Evolutionary conservation across 2,888 invertebrate genomes (phyloP), one percentile per base, ranked within the genome.

Genomic region (Hemicrepidius hirtus): DNA sequence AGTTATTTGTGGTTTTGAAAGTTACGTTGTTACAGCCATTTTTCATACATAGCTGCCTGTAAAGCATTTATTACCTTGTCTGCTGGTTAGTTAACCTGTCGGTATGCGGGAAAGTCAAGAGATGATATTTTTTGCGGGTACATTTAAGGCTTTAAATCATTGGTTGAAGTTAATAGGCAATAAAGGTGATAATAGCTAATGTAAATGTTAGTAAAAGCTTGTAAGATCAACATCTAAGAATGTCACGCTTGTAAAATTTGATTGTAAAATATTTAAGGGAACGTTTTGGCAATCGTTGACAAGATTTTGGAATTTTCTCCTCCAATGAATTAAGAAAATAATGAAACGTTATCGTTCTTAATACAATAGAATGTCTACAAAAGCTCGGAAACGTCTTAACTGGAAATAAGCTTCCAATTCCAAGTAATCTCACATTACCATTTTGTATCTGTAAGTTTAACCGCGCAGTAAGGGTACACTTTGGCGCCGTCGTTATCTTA

Each of bases 401-500:
- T 44, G 46, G 62, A 55, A 66, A 66, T 50, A 55, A 28, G 21
- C 59, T 44, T 49, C 46, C 57, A 67, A 44, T 35, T 68, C 13
- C 41, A 13, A 55, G 55, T 55, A 66, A 55, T 66, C 41, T 55
- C 41, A 20, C 13, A 64, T 64, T 68, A 59, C 46, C 68, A 59
- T 70, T 70, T 57, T 49, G 40, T 57, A 64, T 57, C 46, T 55
- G 55, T 53, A 68, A 68, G 37, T 68, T 68, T 13, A 68, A 62
- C 68, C 68, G 41, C 53, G 37, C 32, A 35, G 41, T 32, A 21
- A 59, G 65, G 66, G 41, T 62, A 44, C 57, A 57, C 20, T 57
- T 57, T 57, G 37, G 57, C 53, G n/a, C 57, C 57, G 68, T 50
- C 59, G 69, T 77, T 76, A 78, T 76, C 77, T 70, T 50, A 46